Percentiles rank a stretch among this genome's conserved stretches.
phyloP scores from a whole-genome alignment of 2,797 vertebrate species.

The Syngnathus rostellatus region DNA sequence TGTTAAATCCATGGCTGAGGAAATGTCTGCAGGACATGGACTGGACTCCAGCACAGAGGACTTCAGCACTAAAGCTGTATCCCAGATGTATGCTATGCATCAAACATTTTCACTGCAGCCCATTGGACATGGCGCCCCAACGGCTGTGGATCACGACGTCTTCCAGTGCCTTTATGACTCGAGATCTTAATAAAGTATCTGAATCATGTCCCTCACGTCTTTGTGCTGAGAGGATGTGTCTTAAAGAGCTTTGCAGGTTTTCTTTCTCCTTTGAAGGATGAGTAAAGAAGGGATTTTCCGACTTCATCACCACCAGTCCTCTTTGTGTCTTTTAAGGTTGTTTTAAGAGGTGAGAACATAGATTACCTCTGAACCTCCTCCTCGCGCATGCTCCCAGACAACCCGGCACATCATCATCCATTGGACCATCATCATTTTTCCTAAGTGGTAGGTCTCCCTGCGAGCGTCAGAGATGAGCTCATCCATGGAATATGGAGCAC shows the following conservation, averaged over 20 bases:
- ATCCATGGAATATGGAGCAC: neutral
- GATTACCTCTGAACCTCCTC: slow-evolving; percentile 45
- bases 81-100: slow-evolving; percentile 53
- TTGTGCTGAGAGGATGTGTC: slow-evolving; percentile 33
- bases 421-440: slow-evolving; percentile 33
- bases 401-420: slow-evolving; percentile 39
- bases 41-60: slow-evolving; percentile 18
- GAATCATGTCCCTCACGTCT: slow-evolving; percentile 52
- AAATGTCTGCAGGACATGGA: slow-evolving; percentile 26
- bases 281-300: slow-evolving; percentile 49
- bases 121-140: slow-evolving; percentile 38
- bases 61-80: slow-evolving; percentile 35
- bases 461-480: slow-evolving; percentile 14
- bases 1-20: slow-evolving; percentile 18
- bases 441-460: slow-evolving; percentile 27
- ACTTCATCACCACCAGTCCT: slow-evolving; percentile 47
- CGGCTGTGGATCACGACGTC: slow-evolving; percentile 38
- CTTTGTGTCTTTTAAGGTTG: slow-evolving; percentile 22
- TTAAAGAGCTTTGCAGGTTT: slow-evolving; percentile 64
- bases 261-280: slow-evolving; percentile 42
- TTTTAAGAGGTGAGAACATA: slow-evolving; percentile 60
- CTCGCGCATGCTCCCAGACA: slow-evolving; percentile 28
- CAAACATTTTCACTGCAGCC: slow-evolving; percentile 43
- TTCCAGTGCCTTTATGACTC: slow-evolving; percentile 58
- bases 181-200: slow-evolving; percentile 64